A percentile compares a stretch with the other conserved stretches of the same genome.
Conservation (phyloP, 2,797 vertebrate genomes). For the Cossypha niveicapilla region DNA sequence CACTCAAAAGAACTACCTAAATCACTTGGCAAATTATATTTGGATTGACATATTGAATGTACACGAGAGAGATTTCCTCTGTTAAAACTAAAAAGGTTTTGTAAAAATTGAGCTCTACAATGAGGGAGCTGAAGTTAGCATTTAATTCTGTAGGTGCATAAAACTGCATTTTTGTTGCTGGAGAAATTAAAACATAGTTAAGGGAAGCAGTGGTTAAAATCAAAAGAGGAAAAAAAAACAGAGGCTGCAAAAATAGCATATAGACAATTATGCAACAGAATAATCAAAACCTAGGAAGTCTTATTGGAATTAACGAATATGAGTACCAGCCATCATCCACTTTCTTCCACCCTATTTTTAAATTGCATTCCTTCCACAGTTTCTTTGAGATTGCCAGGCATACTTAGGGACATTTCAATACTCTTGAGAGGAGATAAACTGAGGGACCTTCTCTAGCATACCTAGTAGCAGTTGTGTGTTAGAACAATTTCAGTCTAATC, state of each 20-base stretch:
- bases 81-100: neutral
- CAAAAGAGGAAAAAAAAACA: neutral
- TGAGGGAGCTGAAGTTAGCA: neutral
- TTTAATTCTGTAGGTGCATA: neutral
- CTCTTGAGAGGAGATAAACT: neutral
- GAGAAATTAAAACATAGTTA: neutral
- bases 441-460: neutral
- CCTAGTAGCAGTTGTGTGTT: neutral
- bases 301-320: neutral
- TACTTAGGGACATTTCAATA: neutral
- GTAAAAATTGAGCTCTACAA: neutral
- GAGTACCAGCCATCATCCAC: neutral
- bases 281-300: slow-evolving; percentile 1
- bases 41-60: neutral
- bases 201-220: neutral
- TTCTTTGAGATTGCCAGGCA: neutral
- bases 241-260: neutral
- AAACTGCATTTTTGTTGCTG: neutral
- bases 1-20: neutral
- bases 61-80: neutral
- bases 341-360: neutral
- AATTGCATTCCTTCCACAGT: neutral
- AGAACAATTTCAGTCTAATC: neutral
- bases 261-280: neutral
- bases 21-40: neutral